phyloP scores from a whole-genome alignment of 2,113 vertebrate genomes.

The Chionomys nivalis region DNA sequence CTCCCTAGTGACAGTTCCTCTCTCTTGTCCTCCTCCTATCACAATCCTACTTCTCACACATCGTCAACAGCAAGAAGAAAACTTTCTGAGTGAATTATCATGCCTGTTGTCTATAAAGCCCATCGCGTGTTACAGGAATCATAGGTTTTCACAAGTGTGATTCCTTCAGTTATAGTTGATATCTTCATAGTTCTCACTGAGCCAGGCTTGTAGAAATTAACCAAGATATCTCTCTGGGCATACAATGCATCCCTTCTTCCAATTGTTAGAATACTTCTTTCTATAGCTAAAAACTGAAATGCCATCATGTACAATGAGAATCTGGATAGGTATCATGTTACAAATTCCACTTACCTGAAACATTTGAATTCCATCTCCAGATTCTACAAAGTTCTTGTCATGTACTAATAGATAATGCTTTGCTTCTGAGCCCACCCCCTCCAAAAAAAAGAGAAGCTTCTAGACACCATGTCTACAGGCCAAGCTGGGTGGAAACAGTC shows the following conservation, averaged over 20 bases:
- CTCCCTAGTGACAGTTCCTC: neutral
- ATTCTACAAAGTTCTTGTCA: neutral
- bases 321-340: rapidly evolving
- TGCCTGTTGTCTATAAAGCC: neutral
- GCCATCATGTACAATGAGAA: neutral
- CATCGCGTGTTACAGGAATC: neutral
- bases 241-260: neutral
- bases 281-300: neutral
- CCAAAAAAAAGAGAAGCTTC: neutral
- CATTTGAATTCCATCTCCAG: neutral
- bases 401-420: neutral
- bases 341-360: neutral
- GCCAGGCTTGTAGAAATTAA: neutral
- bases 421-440: neutral
- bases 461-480: neutral
- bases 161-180: neutral
- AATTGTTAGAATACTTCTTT: neutral
- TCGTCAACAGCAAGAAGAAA: neutral
- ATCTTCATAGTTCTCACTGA: neutral
- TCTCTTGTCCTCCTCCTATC: neutral
- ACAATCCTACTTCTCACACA: neutral
- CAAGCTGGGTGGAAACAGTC: neutral
- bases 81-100: neutral
- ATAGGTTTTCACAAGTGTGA: neutral
- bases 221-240: neutral